These are phyloP conservation scores for Meriones psammophilus DNA, from an alignment of 2,797 vertebrate genomes.

Conservation along the genomic window DNA sequence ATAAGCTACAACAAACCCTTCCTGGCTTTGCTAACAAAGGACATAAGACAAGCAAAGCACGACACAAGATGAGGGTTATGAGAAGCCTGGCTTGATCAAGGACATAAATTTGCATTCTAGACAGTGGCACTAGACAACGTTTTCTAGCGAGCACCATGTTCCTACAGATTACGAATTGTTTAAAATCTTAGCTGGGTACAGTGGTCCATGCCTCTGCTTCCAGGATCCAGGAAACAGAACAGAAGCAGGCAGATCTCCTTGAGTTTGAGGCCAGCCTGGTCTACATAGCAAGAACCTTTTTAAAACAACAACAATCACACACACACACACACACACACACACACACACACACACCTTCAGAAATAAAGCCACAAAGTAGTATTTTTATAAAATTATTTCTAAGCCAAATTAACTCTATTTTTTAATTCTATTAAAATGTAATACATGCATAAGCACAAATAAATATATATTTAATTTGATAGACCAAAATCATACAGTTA, in stretches of 20 bases:
- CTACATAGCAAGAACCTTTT: not conserved
- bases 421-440: conserved; percentile 65
- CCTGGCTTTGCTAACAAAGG: conserved; percentile 20
- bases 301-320: not conserved
- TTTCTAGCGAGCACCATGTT: not conserved
- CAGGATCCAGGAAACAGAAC: not conserved
- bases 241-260: not conserved
- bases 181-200: not conserved
- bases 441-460: conserved; percentile 10
- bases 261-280: not conserved
- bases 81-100: not conserved
- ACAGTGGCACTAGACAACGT: not conserved
- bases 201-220: not conserved
- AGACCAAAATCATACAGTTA: conserved; percentile 21
- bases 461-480: conserved; percentile 47
- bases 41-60: conserved; percentile 6
- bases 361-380: conserved; percentile 45
- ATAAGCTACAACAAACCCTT: not conserved
- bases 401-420: not conserved
- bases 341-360: not conserved
- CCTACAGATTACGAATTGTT: not conserved
- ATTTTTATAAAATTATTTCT: conserved; percentile 51
- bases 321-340: not conserved
- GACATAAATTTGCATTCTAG: not conserved
- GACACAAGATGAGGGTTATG: not conserved